Conservation (phyloP, 2,888 invertebrate species). For the Lepidochitona cinerea region DNA sequence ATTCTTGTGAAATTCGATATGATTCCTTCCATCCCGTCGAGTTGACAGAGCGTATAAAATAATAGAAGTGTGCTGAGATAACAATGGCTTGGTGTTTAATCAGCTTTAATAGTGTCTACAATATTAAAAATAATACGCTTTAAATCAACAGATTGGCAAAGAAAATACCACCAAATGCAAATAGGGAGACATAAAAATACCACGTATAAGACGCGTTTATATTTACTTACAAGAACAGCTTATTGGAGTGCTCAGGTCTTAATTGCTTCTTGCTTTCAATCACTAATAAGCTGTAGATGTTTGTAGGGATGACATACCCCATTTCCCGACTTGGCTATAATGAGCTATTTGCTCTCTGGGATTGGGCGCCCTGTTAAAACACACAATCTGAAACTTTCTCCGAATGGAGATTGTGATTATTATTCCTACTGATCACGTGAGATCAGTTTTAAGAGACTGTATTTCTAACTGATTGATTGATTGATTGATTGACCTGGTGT, state of each 20-base stretch:
- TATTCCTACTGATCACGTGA: too few species aligned
- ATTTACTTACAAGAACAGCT: background rate
- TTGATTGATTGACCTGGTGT: too few species aligned
- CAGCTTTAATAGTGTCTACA: background rate
- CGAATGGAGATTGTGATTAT: too few species aligned
- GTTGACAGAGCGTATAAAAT: background rate
- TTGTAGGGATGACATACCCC: background rate
- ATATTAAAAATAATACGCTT: slow-evolving; percentile 4
- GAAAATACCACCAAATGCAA: background rate
- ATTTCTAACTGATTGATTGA: too few species aligned
- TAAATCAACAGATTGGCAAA: background rate
- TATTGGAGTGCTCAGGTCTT: background rate
- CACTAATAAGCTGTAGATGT: background rate
- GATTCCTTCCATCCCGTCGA: background rate
- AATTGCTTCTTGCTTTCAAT: background rate
- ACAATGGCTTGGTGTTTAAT: background rate
- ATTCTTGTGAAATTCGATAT: background rate
- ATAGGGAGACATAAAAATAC: slow-evolving; percentile 3
- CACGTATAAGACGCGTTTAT: background rate
- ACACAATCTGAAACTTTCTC: too few species aligned
- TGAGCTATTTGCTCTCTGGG: background rate
- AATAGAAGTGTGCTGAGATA: background rate
- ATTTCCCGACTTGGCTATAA: background rate
- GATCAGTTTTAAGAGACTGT: too few species aligned
- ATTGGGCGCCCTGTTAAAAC: background rate